Evolutionary conservation across 2,888 invertebrate genomes (phyloP), one percentile per base, ranked within the genome.

Genomic region (Horisme vitalbata): DNA sequence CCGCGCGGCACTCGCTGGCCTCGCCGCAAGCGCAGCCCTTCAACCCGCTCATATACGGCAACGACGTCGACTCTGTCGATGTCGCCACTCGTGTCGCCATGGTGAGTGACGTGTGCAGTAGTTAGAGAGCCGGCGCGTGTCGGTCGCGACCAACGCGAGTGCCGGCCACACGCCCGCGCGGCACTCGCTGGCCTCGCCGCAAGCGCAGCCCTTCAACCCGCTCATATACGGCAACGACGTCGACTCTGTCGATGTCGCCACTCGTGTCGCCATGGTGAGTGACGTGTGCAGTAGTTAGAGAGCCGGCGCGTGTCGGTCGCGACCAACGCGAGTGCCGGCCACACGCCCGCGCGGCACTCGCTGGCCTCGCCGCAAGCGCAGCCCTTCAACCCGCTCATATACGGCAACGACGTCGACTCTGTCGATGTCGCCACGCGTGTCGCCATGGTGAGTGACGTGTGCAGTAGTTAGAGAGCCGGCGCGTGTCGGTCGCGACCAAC

Each of bases 361-460:
- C 75, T 89, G 7, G 80, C 86, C 21, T 83, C 88, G 41, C 87
- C 90, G 8, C 75, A 61, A 41, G 48, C 91, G 5, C 92, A 92
- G 64, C 91, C 92, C 4, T 92, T 92, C 60, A 98, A 97, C 87
- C 97, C 97, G 0, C 95, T 98, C 68, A 96, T 98, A 59, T 97
- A 95, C 74, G 97, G 96, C 27, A 96, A 94, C 70, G 97, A 99
- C 78, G 97, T 99, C 0, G 99, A 99, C 79, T 98, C 98, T 0
- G 99, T 99, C 0, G 99, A 99, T 81, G 95, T 99, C 11, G 99
- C 99, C 5, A 99, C 98, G 0, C 90, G 99, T 52, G 98, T 99
- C 31, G 99, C 75, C 2, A 77, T 77, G 77, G 77, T 77, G 41
- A 33, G 28, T 28, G 10, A 10, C 2, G 3, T 3, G 5, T 18